Conservation (phyloP, 1,140 invertebrate species). For the Cydia fagiglandana region DNA sequence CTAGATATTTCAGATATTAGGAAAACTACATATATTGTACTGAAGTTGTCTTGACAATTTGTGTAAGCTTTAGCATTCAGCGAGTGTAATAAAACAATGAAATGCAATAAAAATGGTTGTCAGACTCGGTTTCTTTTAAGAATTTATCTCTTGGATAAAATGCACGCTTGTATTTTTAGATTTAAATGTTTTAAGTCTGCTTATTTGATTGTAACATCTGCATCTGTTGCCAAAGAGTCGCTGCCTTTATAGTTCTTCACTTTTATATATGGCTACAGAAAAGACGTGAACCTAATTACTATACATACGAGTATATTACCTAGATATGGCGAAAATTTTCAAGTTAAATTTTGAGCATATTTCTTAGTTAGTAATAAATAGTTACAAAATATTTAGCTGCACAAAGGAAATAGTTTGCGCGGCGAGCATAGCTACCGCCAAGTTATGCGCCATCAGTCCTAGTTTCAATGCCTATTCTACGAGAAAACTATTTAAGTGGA, state of each 20-base stretch:
- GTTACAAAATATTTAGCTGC: not conserved
- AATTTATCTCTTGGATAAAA: not conserved
- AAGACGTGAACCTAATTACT: too few relatives aligned
- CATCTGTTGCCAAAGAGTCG: not conserved
- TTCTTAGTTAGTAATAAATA: not conserved
- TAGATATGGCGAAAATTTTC: not conserved
- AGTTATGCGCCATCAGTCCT: not conserved
- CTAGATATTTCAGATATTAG: too few relatives aligned
- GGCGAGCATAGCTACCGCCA: not conserved
- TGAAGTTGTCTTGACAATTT: too few relatives aligned
- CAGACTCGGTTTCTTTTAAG: not conserved
- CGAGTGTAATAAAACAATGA: not conserved
- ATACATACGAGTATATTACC: too few relatives aligned
- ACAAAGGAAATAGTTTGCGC: slow-evolving; percentile 3
- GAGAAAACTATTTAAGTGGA: not conserved
- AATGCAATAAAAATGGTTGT: not conserved
- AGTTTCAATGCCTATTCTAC: not conserved
- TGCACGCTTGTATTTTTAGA: not conserved
- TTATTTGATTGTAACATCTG: not conserved
- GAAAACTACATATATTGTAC: too few relatives aligned
- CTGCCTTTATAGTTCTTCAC: too few relatives aligned
- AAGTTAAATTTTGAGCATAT: not conserved
- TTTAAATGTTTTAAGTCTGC: not conserved
- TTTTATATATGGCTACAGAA: too few relatives aligned
- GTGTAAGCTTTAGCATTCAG: not conserved